phyloP scores from a whole-genome alignment of 2,113 vertebrate species.

The Tragelaphus strepsiceros region DNA sequence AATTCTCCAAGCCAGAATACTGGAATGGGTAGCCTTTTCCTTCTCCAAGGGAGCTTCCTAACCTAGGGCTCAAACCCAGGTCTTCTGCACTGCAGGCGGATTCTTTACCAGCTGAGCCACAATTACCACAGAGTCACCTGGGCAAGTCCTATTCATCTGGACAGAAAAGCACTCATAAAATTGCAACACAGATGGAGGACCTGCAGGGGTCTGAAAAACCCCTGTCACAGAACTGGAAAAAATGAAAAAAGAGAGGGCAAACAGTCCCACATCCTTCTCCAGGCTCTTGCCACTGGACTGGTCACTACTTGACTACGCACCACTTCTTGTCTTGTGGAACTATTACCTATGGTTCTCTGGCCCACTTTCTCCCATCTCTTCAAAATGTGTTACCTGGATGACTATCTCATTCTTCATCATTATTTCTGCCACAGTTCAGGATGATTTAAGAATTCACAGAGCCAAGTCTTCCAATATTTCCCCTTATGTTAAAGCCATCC shows the following conservation, averaged over 20 bases:
- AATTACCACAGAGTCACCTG: background rate
- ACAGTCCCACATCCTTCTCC: rapidly evolving
- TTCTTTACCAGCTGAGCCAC: background rate
- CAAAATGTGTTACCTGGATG: background rate
- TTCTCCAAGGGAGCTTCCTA: background rate
- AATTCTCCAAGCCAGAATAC: background rate
- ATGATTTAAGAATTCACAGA: background rate
- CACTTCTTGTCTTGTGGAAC: rapidly evolving
- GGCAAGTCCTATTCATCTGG: no score
- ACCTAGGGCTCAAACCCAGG: background rate
- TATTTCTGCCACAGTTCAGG: no score
- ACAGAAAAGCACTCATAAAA: background rate
- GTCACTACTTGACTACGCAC: rapidly evolving
- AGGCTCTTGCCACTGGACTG: rapidly evolving
- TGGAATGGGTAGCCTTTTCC: background rate
- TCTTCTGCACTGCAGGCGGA: background rate
- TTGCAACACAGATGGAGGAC: rapidly evolving
- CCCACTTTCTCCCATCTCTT: background rate
- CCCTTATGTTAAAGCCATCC: rapidly evolving
- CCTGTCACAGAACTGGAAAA: no score
- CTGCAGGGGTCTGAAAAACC: no score
- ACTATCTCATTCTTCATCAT: background rate
- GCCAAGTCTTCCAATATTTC: background rate
- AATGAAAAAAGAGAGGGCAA: rapidly evolving
- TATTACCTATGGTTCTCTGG: background rate